Conservation (phyloP, 2,797 vertebrate species). For the Erethizon dorsatum region DNA sequence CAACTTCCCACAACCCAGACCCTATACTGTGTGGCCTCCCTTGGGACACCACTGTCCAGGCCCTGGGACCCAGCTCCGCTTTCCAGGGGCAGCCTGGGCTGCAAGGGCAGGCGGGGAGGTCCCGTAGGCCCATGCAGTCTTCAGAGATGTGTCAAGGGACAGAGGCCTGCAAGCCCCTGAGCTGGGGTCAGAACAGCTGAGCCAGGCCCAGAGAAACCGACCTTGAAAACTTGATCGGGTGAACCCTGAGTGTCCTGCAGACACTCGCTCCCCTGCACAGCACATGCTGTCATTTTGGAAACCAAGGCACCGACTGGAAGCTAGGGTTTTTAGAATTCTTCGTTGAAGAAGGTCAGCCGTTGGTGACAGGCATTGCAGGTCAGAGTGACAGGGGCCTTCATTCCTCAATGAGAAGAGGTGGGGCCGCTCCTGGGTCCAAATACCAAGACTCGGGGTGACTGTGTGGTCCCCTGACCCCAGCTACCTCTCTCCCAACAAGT, state of each 20-base stretch:
- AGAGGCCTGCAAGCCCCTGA: background rate
- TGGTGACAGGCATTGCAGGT: constrained; percentile 13
- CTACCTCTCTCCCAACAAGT: background rate
- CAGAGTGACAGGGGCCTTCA: background rate
- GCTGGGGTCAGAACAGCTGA: accelerated
- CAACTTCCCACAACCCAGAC: background rate
- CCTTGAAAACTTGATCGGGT: accelerated
- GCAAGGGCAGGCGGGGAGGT: too few relatives aligned
- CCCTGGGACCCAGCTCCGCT: too few relatives aligned
- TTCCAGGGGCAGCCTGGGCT: too few relatives aligned
- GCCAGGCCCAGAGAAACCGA: background rate
- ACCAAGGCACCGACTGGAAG: background rate
- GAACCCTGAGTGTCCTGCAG: background rate
- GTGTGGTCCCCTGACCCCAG: background rate
- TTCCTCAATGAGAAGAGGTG: background rate
- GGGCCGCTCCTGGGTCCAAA: background rate
- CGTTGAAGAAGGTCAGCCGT: constrained; percentile 22
- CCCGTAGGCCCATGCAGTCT: too few relatives aligned
- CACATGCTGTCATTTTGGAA: background rate
- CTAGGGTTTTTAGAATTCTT: background rate
- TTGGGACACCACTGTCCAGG: background rate
- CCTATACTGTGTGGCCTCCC: background rate
- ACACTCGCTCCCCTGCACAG: background rate
- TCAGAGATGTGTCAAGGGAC: too few relatives aligned
- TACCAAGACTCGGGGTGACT: background rate